These are phyloP conservation scores for Oscheius sp. DNA, from an alignment of 2,888 invertebrate species.

Conservation along the genomic window DNA sequence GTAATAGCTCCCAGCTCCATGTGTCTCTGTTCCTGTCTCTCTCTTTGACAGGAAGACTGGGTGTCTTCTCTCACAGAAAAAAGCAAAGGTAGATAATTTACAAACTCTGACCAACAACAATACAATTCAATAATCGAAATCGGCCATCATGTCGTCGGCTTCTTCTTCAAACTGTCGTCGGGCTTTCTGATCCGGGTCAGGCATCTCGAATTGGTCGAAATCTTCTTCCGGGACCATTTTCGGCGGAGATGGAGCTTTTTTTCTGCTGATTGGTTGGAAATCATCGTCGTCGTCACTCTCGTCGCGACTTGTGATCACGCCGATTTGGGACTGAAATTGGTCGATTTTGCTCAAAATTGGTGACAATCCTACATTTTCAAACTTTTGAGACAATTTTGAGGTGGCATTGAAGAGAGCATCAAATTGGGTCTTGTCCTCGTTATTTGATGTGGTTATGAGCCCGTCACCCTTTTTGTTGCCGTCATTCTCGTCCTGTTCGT, in stretches of 20 bases:
- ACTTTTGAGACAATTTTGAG: not conserved
- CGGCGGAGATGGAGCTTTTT: not conserved
- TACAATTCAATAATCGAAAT: slow-evolving; percentile 41
- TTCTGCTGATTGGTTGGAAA: not conserved
- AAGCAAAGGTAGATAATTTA: no score
- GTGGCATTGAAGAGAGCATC: no score
- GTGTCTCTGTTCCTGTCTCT: no score
- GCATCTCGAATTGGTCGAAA: not conserved
- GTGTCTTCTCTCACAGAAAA: no score
- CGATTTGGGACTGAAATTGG: slow-evolving; percentile 1
- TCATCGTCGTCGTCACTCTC: slow-evolving; percentile 26
- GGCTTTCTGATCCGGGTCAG: slow-evolving; percentile 40
- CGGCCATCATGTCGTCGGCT: slow-evolving; percentile 46
- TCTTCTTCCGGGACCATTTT: not conserved
- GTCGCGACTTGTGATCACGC: slow-evolving; percentile 27
- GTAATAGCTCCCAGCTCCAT: no score
- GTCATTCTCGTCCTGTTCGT: slow-evolving; percentile 42
- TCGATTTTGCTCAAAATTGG: not conserved
- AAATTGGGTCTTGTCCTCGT: slow-evolving; percentile 16
- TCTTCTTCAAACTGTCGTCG: slow-evolving; percentile 29
- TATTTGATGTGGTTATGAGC: slow-evolving; percentile 36
- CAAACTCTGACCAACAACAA: not conserved
- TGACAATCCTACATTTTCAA: not conserved
- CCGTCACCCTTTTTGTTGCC: slow-evolving; percentile 2
- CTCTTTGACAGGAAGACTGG: no score